phyloP scores from a whole-genome alignment of 1,140 invertebrate genomes.

The Cyclargus thomasi region DNA sequence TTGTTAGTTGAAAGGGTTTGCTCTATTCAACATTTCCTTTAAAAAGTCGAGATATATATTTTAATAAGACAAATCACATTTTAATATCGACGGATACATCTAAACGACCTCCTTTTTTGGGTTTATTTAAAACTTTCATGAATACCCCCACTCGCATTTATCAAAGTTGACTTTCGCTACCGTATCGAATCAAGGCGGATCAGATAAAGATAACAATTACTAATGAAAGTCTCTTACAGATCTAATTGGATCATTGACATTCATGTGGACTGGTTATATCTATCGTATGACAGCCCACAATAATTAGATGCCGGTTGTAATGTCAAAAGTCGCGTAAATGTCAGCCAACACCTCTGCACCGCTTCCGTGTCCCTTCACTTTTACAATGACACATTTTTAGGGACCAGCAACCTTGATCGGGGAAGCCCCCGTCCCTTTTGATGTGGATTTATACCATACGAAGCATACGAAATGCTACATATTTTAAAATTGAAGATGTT shows the following conservation, averaged over 20 bases:
- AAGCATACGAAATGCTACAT: no score
- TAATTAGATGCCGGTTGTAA: constrained; percentile 52
- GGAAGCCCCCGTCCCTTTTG: neutral
- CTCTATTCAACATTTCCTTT: no score
- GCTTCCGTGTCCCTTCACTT: constrained; percentile 31
- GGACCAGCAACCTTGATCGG: neutral
- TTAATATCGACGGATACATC: neutral
- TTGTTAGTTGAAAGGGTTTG: no score
- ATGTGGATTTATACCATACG: neutral
- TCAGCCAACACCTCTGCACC: constrained; percentile 33
- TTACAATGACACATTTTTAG: constrained; percentile 29
- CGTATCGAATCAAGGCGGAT: neutral
- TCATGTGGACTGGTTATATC: constrained; percentile 35
- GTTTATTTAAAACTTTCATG: no score
- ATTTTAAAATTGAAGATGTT: no score
- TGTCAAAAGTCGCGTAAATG: constrained; percentile 58
- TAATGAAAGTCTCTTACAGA: neutral
- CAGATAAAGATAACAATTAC: neutral
- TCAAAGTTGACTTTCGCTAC: neutral
- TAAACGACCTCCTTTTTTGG: neutral
- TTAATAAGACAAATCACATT: neutral
- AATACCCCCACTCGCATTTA: neutral
- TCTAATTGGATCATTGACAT: neutral
- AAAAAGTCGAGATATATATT: no score
- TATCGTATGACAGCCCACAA: constrained; percentile 48